These are phyloP conservation scores for Enoplosus armatus DNA, from an alignment of 2,797 vertebrate genomes.

Conservation along the genomic window DNA sequence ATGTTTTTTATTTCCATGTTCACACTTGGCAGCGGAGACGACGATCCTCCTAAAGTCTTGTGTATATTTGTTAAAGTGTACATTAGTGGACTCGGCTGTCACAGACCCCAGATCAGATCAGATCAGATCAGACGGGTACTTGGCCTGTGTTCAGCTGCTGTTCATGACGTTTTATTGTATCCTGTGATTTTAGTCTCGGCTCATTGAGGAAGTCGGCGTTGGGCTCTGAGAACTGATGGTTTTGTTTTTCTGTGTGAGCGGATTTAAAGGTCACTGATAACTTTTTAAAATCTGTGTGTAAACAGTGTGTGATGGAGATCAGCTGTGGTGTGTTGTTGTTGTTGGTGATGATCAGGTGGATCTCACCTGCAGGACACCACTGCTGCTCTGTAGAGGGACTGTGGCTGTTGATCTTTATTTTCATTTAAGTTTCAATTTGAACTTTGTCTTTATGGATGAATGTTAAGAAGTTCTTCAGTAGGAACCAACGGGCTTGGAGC, in stretches of 20 bases:
- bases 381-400: no score
- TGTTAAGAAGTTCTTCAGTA: no score
- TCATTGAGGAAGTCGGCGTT: conserved; percentile 26
- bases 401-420: no score
- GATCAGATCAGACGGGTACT: neutral
- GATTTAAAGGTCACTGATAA: conserved; percentile 11
- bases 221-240: neutral
- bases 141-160: neutral
- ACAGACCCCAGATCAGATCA: neutral
- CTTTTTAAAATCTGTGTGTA: neutral
- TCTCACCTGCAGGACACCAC: no score
- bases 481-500: no score
- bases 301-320: neutral
- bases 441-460: no score
- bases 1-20: neutral
- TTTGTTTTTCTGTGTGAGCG: neutral
- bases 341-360: neutral
- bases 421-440: no score
- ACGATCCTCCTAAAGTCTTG: neutral
- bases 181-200: conserved; percentile 2
- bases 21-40: neutral
- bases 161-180: neutral
- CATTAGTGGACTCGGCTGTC: neutral
- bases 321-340: neutral
- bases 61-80: neutral